phyloP scores from a whole-genome alignment of 2,797 vertebrate genomes.

The Phaenicophaeus curvirostris region DNA sequence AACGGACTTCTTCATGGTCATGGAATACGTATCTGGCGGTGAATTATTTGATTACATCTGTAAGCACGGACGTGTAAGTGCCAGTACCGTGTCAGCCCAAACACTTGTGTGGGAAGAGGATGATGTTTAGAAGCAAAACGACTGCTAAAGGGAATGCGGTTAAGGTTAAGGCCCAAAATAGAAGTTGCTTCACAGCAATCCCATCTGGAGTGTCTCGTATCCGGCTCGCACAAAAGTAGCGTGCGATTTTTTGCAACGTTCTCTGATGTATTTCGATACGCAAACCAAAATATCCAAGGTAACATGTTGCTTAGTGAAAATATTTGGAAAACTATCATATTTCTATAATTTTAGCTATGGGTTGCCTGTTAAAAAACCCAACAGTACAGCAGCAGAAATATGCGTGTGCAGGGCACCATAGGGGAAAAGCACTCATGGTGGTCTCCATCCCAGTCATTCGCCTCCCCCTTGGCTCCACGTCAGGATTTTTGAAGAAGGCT shows the following conservation, averaged over 20 bases:
- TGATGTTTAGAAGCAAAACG: neutral
- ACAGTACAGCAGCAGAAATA: neutral
- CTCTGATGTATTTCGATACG: neutral
- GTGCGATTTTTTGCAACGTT: neutral
- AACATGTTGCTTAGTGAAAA: neutral
- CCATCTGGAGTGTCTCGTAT: neutral
- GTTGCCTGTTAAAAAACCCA: neutral
- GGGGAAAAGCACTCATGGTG: neutral
- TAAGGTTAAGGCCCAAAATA: conserved; percentile 59
- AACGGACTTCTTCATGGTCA: conserved; percentile 99
- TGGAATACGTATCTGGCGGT: conserved; percentile 97
- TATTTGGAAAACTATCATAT: neutral
- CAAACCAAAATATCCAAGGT: neutral
- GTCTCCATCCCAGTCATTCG: neutral
- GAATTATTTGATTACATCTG: conserved; percentile 99
- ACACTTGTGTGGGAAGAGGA: conserved; percentile 9
- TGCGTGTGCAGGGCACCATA: neutral
- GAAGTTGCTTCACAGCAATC: conserved; percentile 41
- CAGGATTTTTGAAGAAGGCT: neutral
- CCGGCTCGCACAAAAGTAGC: neutral
- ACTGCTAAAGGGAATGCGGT: neutral
- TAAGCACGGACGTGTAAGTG: conserved; percentile 93
- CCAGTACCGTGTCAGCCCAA: neutral
- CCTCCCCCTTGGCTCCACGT: neutral
- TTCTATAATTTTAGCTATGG: neutral